A percentile compares a stretch with the other conserved stretches of the same genome.
These are phyloP conservation scores for Chloroclysta siterata DNA, from an alignment of 2,888 invertebrate species.

Conservation along the genomic window DNA sequence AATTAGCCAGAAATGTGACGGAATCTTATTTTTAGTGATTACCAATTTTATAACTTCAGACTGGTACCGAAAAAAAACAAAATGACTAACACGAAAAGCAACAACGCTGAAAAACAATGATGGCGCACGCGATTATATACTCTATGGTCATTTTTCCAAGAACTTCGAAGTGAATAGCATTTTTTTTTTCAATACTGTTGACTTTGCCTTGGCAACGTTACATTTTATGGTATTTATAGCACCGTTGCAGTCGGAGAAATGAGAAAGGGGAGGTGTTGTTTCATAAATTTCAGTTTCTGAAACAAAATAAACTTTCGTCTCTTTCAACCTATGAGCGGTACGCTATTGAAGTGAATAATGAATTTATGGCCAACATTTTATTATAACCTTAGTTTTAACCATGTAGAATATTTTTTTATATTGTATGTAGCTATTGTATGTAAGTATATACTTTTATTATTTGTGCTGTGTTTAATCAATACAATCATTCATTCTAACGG, in stretches of 20 bases:
- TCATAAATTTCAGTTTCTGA: neutral
- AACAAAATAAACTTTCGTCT: too few relatives aligned
- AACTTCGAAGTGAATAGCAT: conserved; percentile 40
- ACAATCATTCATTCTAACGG: too few relatives aligned
- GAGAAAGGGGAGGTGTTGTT: conserved; percentile 47
- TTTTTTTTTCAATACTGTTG: conserved; percentile 50
- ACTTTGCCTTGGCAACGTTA: conserved; percentile 65
- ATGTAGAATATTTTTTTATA: too few relatives aligned
- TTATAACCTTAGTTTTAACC: too few relatives aligned
- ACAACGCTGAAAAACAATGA: conserved; percentile 26
- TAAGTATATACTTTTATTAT: too few relatives aligned
- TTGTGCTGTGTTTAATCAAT: too few relatives aligned
- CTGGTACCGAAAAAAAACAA: conserved; percentile 6
- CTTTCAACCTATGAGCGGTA: too few relatives aligned
- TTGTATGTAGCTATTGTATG: too few relatives aligned
- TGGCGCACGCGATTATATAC: conserved; percentile 29
- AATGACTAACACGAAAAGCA: conserved; percentile 31
- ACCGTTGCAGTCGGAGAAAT: conserved; percentile 48
- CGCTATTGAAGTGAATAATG: too few relatives aligned
- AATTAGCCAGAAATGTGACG: conserved; percentile 7
- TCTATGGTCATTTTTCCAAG: conserved; percentile 25
- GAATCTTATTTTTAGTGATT: conserved; percentile 11
- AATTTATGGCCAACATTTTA: too few relatives aligned
- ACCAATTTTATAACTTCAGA: conserved; percentile 3
- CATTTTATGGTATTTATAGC: conserved; percentile 52